Percentiles rank a stretch among this genome's conserved stretches.
Evolutionary conservation across 1,140 invertebrate genomes (phyloP).

Genomic region (Diorhabda carinulata): DNA sequence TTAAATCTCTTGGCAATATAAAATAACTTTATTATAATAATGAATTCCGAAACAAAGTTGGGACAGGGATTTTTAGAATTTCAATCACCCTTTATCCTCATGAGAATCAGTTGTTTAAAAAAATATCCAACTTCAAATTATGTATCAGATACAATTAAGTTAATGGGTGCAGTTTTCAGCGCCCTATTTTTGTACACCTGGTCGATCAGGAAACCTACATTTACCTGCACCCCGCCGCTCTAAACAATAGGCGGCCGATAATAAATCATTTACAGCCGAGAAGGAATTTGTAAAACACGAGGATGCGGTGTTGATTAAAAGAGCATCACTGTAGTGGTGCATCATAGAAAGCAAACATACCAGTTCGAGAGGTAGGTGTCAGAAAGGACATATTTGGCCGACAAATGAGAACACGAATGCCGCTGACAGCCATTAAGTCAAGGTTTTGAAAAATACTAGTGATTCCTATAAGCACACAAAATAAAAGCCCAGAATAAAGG

Average conservation of each 20-base stretch:
- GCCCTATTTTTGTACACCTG: conserved; percentile 24
- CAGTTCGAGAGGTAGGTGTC: background rate
- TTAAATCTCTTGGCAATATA: too few relatives aligned
- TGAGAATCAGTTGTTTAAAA: too few relatives aligned
- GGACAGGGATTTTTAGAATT: too few relatives aligned
- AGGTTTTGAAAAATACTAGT: background rate
- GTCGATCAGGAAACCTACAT: conserved; percentile 30
- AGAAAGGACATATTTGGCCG: background rate
- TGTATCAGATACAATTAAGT: too few relatives aligned
- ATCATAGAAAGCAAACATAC: conserved; percentile 13
- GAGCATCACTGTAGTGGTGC: conserved; percentile 11
- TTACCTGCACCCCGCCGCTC: conserved; percentile 34
- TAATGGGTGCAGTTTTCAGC: conserved; percentile 1
- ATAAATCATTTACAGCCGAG: conserved; percentile 29
- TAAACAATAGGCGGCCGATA: conserved; percentile 29
- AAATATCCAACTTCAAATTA: too few relatives aligned
- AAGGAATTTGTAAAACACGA: conserved; percentile 24
- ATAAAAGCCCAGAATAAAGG: too few relatives aligned
- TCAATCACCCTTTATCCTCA: too few relatives aligned
- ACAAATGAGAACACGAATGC: background rate
- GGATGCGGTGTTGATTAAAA: conserved; percentile 21
- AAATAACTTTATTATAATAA: too few relatives aligned
- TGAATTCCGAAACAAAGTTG: too few relatives aligned
- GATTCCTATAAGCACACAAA: too few relatives aligned
- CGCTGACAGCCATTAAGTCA: background rate